Percentiles rank a stretch among this genome's conserved stretches.
Conservation (phyloP, 2,888 invertebrate species). For the Catocala sponsa region DNA sequence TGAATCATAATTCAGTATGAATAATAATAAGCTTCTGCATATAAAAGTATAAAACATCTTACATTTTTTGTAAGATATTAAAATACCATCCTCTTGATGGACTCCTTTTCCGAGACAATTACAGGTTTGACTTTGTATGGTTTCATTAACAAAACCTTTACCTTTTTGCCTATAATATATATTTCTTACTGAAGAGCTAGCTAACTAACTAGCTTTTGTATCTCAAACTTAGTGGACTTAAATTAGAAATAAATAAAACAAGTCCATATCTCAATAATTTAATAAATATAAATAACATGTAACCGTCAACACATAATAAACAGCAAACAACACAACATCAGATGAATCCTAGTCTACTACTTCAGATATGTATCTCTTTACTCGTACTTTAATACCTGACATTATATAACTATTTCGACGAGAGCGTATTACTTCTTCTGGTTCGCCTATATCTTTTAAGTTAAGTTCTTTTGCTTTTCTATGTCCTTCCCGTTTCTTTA, state of each 20-base stretch:
- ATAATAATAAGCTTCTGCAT: no score
- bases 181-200: no score
- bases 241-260: background rate
- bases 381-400: constrained; percentile 73
- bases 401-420: constrained; percentile 56
- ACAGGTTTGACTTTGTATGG: no score
- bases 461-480: constrained; percentile 52
- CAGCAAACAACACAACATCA: background rate
- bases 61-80: no score
- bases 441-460: constrained; percentile 63
- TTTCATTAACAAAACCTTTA: no score
- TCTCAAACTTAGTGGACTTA: no score
- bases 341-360: constrained; percentile 40
- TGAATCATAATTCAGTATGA: no score
- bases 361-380: constrained; percentile 66
- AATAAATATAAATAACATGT: background rate
- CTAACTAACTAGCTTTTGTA: no score
- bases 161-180: no score
- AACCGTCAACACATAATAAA: background rate
- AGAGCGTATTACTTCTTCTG: constrained; percentile 65
- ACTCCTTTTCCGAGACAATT: no score
- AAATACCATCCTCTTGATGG: no score
- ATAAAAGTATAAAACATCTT: no score
- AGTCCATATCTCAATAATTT: constrained; percentile 1
- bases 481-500: constrained; percentile 52